Evolutionary conservation across 2,888 invertebrate species (phyloP).

Genomic region (Drosophila niveifrons): DNA sequence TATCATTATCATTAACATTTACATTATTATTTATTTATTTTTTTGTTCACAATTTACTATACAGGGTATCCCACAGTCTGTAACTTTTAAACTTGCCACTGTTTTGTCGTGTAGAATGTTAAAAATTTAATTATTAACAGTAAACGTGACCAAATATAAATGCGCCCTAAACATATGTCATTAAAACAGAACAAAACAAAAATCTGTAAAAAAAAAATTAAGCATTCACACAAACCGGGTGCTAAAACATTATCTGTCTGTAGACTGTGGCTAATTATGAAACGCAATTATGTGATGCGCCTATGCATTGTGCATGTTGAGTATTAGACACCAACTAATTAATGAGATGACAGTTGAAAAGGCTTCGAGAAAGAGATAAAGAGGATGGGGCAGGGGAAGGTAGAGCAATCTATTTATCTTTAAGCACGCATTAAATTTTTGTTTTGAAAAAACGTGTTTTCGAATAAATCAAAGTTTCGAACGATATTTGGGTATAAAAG

Average conservation of each 20-base stretch:
- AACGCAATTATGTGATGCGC: slow-evolving; percentile 5
- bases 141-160: slow-evolving; percentile 62
- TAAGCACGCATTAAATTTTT: not conserved
- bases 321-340: not conserved
- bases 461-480: not conserved
- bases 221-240: slow-evolving; percentile 32
- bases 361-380: not conserved
- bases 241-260: not conserved
- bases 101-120: slow-evolving; percentile 23
- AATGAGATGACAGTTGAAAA: not conserved
- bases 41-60: not conserved
- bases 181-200: slow-evolving; percentile 20
- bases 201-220: slow-evolving; percentile 3
- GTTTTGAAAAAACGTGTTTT: slow-evolving; percentile 46
- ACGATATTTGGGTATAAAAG: slow-evolving; percentile 47
- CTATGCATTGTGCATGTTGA: not conserved
- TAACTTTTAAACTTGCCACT: slow-evolving; percentile 22
- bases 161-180: slow-evolving; percentile 31
- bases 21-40: too few relatives aligned
- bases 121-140: slow-evolving; percentile 60
- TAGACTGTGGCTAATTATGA: not conserved
- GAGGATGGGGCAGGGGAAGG: too few relatives aligned
- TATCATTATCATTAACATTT: too few relatives aligned
- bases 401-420: not conserved
- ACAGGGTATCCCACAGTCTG: slow-evolving; percentile 5